Evolutionary conservation across 2,113 vertebrate genomes (phyloP).

Genomic region (Callithrix jacchus): DNA sequence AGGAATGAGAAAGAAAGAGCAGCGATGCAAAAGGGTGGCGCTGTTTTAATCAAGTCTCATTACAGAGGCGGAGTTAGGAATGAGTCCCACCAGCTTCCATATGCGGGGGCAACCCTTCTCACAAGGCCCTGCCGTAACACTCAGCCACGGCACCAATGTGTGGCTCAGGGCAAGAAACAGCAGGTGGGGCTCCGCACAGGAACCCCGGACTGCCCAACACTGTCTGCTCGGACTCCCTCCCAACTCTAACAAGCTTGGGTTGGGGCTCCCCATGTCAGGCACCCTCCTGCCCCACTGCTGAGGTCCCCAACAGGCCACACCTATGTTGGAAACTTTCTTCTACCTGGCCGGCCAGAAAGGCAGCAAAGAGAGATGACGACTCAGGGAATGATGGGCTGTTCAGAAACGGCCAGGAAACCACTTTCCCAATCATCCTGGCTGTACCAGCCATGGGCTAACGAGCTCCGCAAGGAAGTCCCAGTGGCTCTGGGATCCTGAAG

Average conservation of each 20-base stretch:
- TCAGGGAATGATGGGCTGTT: no score
- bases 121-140: background rate
- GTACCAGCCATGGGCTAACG: background rate
- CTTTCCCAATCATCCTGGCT: background rate
- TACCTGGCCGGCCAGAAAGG: background rate
- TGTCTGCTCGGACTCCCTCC: background rate
- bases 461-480: background rate
- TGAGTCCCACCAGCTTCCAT: background rate
- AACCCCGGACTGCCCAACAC: background rate
- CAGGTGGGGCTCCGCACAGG: background rate
- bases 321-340: no score
- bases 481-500: background rate
- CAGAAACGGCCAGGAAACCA: background rate
- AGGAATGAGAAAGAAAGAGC: background rate
- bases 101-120: background rate
- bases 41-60: conserved; percentile 24
- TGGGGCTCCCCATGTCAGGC: background rate
- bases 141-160: background rate
- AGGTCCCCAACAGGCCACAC: background rate
- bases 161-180: background rate
- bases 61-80: background rate
- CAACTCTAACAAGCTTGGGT: background rate
- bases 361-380: background rate
- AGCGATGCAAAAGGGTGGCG: rapidly evolving
- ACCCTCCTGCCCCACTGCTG: background rate